A percentile compares a stretch with the other conserved stretches of the same genome.
Conservation (phyloP, 2,113 vertebrate species). For the Takifugu flavidus region DNA sequence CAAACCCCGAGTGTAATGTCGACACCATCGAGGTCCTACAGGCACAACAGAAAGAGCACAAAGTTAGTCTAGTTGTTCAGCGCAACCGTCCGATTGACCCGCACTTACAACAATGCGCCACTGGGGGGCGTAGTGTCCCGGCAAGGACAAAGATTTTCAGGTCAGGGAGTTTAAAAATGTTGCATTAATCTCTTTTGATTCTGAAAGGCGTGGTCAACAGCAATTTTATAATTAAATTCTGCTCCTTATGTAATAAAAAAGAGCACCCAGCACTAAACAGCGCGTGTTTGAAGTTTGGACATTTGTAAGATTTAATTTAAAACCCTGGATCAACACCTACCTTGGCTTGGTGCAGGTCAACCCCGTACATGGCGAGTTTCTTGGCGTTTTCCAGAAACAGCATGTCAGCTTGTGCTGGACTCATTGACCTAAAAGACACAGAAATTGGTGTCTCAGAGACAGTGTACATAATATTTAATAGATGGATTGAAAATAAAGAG, state of each 20-base stretch:
- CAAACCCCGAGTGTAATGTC: conserved; percentile 95
- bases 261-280: conserved; percentile 4
- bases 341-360: conserved; percentile 96
- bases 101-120: conserved; percentile 36
- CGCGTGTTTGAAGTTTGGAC: background rate
- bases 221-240: conserved; percentile 55
- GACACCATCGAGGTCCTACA: conserved; percentile 88
- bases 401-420: conserved; percentile 92
- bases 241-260: conserved; percentile 16
- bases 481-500: background rate
- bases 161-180: conserved; percentile 38
- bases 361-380: conserved; percentile 95
- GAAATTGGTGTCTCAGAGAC: background rate
- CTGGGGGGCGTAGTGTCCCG: conserved; percentile 42
- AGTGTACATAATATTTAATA: background rate
- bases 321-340: conserved; percentile 52
- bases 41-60: background rate
- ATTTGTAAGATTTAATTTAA: background rate
- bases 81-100: background rate
- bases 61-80: background rate
- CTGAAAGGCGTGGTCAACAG: conserved; percentile 14
- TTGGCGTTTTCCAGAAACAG: conserved; percentile 96
- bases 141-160: conserved; percentile 8
- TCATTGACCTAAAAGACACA: conserved; percentile 84
- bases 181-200: conserved; percentile 42